Evolutionary conservation across 2,888 invertebrate genomes (phyloP), one percentile per base, ranked within the genome.

Genomic region (Temnothorax rugatulus): DNA sequence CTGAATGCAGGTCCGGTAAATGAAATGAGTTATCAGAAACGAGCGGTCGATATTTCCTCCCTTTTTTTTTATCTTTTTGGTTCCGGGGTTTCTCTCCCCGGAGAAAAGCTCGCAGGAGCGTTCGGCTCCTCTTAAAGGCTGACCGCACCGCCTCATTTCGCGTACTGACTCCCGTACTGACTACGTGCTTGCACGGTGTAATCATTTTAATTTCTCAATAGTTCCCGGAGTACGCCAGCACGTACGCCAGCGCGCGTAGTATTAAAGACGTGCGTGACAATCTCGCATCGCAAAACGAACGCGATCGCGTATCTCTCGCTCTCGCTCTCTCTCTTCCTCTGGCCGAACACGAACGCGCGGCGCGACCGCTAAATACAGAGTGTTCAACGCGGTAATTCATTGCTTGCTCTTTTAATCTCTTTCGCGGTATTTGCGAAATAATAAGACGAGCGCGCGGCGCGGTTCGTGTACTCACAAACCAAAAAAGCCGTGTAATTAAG

Each of bases 221-320:
- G 34, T 38, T 73, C 0, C 47, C 44, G 68, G 3, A 18, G 18
- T n/a, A 68, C 21, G 34, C 34, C 21, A 4, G 71, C 44, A 34
- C 44, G 71, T 64, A 76, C n/a, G 77, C 44, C 29, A 29, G 29
- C n/a, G 61, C 41, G 41, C 5, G 54, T 41, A 47, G 34, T 21
- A 61, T 73, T 81, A 81, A 61, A 50, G 79, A 81, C 34, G 73
- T 38, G 79, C 79, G 79, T 81, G 73, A 73, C 79, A 81, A 25
- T 71, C 59, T 59, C 11, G 47, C 59, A 59, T 73, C 73, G 34
- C 73, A 71, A 71, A 54, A 57, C 44, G 71, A 44, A 77, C 4
- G 57, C 57, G 57, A 79, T 69, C 44, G 34, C 34, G 4, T 41
- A 50, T 2, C 38, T 59, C 13, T 15, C n/a, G 9, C 11, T 21